Evolutionary conservation across 2,113 vertebrate genomes (phyloP).

Genomic region (Megaleporinus macrocephalus): DNA sequence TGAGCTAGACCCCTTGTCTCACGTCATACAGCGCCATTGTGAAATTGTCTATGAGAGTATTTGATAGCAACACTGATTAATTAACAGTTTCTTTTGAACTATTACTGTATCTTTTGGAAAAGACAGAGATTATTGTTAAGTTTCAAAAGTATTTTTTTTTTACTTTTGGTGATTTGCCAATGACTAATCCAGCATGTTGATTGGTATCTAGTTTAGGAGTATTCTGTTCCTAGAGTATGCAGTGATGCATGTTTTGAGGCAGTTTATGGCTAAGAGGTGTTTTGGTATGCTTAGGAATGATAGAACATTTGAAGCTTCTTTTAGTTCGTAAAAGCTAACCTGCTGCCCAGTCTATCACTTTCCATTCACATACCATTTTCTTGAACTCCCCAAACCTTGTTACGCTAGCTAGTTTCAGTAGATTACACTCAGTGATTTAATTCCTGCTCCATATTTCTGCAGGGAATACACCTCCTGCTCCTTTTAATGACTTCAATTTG

Average conservation of each 20-base stretch:
- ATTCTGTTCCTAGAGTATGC: too few species aligned
- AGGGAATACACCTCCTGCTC: conserved; percentile 50
- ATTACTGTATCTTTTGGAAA: too few species aligned
- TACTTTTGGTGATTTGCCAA: too few species aligned
- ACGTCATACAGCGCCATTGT: too few species aligned
- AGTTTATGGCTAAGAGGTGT: background rate
- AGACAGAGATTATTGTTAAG: too few species aligned
- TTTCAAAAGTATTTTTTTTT: background rate
- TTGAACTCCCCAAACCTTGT: background rate
- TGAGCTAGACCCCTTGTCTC: too few species aligned
- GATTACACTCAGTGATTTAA: conserved; percentile 57
- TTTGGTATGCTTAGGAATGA: background rate
- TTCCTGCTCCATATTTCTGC: conserved; percentile 54
- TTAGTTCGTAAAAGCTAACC: background rate
- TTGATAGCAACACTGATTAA: too few species aligned
- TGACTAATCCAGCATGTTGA: too few species aligned
- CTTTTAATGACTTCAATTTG: conserved; percentile 57
- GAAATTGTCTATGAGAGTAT: too few species aligned
- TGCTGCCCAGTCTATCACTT: background rate
- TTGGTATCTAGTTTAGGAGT: too few species aligned
- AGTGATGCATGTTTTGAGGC: too few species aligned
- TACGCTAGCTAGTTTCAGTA: conserved; percentile 50
- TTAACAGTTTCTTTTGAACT: too few species aligned
- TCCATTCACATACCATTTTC: conserved; percentile 17
- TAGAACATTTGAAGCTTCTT: background rate